Percentiles rank a stretch among this genome's conserved stretches.
Conservation (phyloP, 2,888 invertebrate species). For the Drosophila pegasa region DNA sequence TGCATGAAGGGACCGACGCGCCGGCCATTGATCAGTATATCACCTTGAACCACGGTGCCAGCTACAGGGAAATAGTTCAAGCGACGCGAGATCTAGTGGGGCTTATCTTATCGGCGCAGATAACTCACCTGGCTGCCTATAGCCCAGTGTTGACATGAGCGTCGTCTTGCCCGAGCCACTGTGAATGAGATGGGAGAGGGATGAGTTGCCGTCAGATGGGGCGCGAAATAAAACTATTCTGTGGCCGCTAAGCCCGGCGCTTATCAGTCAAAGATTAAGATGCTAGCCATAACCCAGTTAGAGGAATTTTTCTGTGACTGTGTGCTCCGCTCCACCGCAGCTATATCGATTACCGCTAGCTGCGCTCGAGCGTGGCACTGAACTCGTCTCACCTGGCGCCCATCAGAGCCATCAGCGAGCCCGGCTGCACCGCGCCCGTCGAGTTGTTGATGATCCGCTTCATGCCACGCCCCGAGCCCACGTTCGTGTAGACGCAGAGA, state of each 20-base stretch:
- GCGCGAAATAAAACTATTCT: conserved; percentile 8
- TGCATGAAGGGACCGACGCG: conserved; percentile 91
- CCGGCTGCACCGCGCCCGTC: conserved; percentile 92
- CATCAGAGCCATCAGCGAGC: conserved; percentile 93
- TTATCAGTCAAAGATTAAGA: conserved; percentile 46
- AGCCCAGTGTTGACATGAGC: conserved; percentile 92
- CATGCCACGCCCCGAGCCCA: conserved; percentile 85
- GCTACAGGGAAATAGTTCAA: conserved; percentile 84
- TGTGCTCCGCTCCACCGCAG: conserved; percentile 8
- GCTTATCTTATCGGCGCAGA: conserved; percentile 57
- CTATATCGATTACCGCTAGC: conserved; percentile 37
- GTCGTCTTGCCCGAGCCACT: conserved; percentile 95
- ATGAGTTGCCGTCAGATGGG: conserved; percentile 8
- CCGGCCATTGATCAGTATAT: conserved; percentile 92
- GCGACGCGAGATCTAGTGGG: neutral
- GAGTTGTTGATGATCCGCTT: conserved; percentile 93
- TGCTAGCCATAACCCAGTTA: conserved; percentile 43
- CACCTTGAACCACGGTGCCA: conserved; percentile 90
- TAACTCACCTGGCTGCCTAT: conserved; percentile 89
- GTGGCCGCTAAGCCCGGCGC: neutral
- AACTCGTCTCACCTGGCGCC: conserved; percentile 89
- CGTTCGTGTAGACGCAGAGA: conserved; percentile 89
- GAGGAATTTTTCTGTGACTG: conserved; percentile 31
- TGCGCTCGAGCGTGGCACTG: conserved; percentile 1
- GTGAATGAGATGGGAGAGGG: conserved; percentile 50